Base-by-base conservation (phyloP, 2,888 invertebrate genomes). In the Creontiades dilutus region DNA sequence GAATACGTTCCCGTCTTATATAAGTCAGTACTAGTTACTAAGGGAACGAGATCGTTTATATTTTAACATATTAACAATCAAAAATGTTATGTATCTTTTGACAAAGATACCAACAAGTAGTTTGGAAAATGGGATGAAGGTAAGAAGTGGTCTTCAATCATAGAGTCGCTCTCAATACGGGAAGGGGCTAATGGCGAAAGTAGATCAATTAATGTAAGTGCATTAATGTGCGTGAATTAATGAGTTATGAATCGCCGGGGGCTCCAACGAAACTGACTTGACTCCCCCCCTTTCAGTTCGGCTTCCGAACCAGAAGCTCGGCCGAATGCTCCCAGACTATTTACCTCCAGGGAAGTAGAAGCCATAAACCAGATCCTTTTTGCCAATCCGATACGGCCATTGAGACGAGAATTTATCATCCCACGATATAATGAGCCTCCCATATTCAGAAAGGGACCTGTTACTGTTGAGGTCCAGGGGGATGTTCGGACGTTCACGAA, bases 391-490 rank as follows among this genome's bases (percentile, higher is more conserved):
- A 68, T 68, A 23, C 68, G 68, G 68, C 27, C 68, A 68, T 68
- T 68, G 68, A 68, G 68, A 19, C 68, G 68, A 68, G 68, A 68
- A 68, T 68, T 68, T 68, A 68, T 68, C 68, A 68, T 68, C 68
- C 68, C 68, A 23, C 68, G 68, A 23, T 68, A 68, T 68, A 68
- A 68, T 68, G 68, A 68, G 68, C 68, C 4, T 23, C 68, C 68
- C 68, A 68, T 68, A 68, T 68, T 68, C 68, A 68, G 68, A 68
- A 68, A 68, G 23, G 23, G 68, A 68, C 68, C 68, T 68, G 68
- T 68, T 68, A 19, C 68, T 68, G 68, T 2, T 68, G 68, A 23
- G 23, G 68, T 68, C 23, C 19, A 23, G 68, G 19, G 23, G 68
- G 68, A 68, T 68, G 68, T 68, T 68, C 68, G 0, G 23, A 68